phyloP scores from a whole-genome alignment of 2,797 vertebrate species.

The Diplodus sargus region DNA sequence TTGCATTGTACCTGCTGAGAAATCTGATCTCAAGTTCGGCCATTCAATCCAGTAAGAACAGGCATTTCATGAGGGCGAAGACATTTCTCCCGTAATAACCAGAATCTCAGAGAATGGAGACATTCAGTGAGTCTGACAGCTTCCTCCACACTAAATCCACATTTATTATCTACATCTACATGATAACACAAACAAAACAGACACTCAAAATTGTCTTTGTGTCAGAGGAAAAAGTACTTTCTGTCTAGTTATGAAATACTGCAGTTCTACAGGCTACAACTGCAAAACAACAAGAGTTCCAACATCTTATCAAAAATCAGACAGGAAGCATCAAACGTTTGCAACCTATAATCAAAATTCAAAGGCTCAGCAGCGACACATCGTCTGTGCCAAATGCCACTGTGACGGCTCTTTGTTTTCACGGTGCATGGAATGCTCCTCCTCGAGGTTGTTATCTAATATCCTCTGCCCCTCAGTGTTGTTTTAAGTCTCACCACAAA shows the following conservation, averaged over 20 bases:
- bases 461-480: slow-evolving; percentile 10
- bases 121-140: background rate
- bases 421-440: slow-evolving; percentile 33
- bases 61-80: background rate
- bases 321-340: background rate
- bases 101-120: background rate
- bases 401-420: slow-evolving; percentile 39
- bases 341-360: background rate
- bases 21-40: background rate
- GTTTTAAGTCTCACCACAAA: slow-evolving; percentile 18
- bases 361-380: background rate
- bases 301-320: background rate
- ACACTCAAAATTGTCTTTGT: background rate
- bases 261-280: background rate
- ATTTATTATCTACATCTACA: background rate
- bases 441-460: slow-evolving; percentile 6
- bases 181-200: background rate
- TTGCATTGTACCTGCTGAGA: slow-evolving; percentile 2
- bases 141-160: background rate
- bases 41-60: background rate
- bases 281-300: background rate
- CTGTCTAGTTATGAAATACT: background rate
- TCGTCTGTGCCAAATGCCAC: slow-evolving; percentile 19
- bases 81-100: background rate
- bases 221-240: background rate